phyloP scores from a whole-genome alignment of 2,113 vertebrate genomes.

The Takifugu flavidus region DNA sequence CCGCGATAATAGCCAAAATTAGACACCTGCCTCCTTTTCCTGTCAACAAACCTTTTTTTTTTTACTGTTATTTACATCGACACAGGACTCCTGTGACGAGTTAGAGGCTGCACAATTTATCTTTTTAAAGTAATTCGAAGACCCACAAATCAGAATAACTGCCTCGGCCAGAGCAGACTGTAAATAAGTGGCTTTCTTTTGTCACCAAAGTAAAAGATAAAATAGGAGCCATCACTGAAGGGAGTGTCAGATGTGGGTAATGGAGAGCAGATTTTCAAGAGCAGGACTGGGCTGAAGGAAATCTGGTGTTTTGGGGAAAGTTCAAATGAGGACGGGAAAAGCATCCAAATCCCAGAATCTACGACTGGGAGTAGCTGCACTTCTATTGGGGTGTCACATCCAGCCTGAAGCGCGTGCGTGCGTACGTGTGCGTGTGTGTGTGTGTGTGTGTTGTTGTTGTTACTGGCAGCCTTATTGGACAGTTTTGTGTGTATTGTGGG shows the following conservation, averaged over 20 bases:
- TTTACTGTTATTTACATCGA: slow-evolving; percentile 9
- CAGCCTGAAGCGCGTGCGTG: slow-evolving; percentile 50
- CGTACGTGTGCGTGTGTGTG: slow-evolving; percentile 6
- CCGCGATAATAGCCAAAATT: slow-evolving; percentile 23
- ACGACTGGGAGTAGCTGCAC: slow-evolving; percentile 65
- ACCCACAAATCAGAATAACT: no score
- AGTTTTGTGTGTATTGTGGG: slow-evolving; percentile 28
- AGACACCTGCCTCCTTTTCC: slow-evolving; percentile 26
- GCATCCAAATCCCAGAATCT: slow-evolving; percentile 63
- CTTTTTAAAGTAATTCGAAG: slow-evolving; percentile 1
- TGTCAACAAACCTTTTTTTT: slow-evolving; percentile 24
- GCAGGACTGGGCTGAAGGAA: slow-evolving; percentile 40
- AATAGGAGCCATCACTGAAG: slow-evolving; percentile 57
- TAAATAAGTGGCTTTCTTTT: slow-evolving; percentile 56
- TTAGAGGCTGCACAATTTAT: slow-evolving; percentile 29
- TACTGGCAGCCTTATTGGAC: slow-evolving; percentile 11
- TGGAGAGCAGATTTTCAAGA: slow-evolving; percentile 40
- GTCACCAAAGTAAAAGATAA: slow-evolving; percentile 42
- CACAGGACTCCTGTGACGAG: slow-evolving; percentile 16
- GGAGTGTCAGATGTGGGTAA: slow-evolving; percentile 64
- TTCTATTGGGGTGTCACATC: slow-evolving; percentile 77
- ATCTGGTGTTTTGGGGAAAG: slow-evolving; percentile 59
- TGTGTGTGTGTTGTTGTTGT: background rate
- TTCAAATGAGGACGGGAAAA: slow-evolving; percentile 75
- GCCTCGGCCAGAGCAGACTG: slow-evolving; percentile 16